Percentiles rank a stretch among this genome's conserved stretches.
These are phyloP conservation scores for Epinephelus moara DNA, from an alignment of 2,113 vertebrate genomes.

Conservation along the genomic window DNA sequence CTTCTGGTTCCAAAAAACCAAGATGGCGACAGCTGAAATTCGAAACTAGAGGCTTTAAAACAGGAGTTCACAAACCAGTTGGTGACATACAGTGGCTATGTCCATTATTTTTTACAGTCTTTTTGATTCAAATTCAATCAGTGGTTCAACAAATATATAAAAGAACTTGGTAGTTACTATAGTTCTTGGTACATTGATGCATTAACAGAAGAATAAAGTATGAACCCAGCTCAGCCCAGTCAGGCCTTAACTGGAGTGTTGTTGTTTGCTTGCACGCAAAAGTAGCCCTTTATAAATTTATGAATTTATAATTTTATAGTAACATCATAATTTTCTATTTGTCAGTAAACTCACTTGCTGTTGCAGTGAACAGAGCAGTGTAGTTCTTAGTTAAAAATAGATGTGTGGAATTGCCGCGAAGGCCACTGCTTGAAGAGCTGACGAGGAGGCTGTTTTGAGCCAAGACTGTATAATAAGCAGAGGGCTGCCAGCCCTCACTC, in stretches of 20 bases:
- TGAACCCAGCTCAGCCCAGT: neutral
- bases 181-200: neutral
- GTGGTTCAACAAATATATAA: no score
- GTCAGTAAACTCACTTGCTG: neutral
- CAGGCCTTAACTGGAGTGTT: neutral
- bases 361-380: conserved; percentile 14
- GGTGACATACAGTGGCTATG: no score
- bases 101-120: no score
- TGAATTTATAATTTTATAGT: neutral
- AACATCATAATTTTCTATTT: neutral
- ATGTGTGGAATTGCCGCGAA: conserved; percentile 28
- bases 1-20: no score
- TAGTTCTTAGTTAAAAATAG: conserved; percentile 44
- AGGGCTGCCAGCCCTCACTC: conserved; percentile 27
- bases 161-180: neutral
- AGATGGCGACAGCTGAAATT: no score
- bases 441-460: conserved; percentile 31
- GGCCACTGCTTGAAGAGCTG: conserved; percentile 23
- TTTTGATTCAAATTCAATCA: no score
- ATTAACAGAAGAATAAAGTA: neutral
- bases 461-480: conserved; percentile 29
- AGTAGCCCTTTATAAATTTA: neutral
- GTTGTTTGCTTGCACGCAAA: neutral
- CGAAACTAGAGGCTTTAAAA: no score
- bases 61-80: no score